A percentile compares a stretch with the other conserved stretches of the same genome.
Evolutionary conservation across 2,113 vertebrate species (phyloP).

Genomic region (Chaenocephalus aceratus): DNA sequence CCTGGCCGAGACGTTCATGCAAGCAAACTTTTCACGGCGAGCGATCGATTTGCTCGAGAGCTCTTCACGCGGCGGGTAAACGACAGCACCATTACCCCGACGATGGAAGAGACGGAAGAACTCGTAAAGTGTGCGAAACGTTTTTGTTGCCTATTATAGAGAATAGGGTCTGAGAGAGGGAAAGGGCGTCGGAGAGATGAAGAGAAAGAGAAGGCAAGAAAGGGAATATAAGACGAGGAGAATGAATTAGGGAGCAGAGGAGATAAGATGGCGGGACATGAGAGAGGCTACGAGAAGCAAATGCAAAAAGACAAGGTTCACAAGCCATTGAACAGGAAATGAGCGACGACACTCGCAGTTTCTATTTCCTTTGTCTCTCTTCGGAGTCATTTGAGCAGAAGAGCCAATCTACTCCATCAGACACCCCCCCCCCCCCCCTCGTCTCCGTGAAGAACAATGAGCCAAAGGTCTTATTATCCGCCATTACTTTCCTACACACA

Average conservation of each 20-base stretch:
- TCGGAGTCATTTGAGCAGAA: constrained; percentile 45
- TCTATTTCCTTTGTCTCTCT: constrained; percentile 11
- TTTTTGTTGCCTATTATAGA: constrained; percentile 57
- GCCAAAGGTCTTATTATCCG: constrained; percentile 47
- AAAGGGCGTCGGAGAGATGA: constrained; percentile 4
- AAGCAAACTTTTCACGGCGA: too few relatives aligned
- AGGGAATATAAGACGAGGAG: neutral
- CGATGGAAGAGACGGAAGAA: constrained; percentile 49
- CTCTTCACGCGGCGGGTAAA: constrained; percentile 47
- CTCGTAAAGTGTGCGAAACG: constrained; percentile 41
- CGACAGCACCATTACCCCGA: constrained; percentile 64
- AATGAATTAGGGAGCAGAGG: neutral
- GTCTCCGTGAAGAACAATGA: neutral
- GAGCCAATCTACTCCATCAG: constrained; percentile 35
- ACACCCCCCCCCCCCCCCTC: constrained; percentile 20
- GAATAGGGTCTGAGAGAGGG: neutral
- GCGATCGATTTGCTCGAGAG: constrained; percentile 12
- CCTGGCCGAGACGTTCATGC: neutral
- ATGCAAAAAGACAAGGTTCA: constrained; percentile 12
- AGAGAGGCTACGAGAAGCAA: constrained; percentile 2
- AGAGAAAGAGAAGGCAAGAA: constrained; percentile 3
- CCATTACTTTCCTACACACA: constrained; percentile 25
- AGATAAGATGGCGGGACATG: neutral
- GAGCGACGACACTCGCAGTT: neutral
- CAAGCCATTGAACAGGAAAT: constrained; percentile 14